These are phyloP conservation scores for Rhodinocichla rosea DNA, from an alignment of 2,113 vertebrate species.

Conservation along the genomic window DNA sequence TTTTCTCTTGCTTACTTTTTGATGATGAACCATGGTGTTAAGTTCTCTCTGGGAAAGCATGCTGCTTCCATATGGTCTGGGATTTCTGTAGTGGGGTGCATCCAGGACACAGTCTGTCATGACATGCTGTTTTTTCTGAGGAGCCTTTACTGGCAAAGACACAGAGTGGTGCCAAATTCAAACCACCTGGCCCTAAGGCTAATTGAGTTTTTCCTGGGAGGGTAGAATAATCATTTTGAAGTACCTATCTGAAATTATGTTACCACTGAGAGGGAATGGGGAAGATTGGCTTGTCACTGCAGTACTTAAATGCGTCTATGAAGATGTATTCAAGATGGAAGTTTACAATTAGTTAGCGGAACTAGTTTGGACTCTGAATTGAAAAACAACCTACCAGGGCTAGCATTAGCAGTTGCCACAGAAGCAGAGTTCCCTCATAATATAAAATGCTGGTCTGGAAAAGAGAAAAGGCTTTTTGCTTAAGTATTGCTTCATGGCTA, in stretches of 20 bases:
- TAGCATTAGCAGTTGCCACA: neutral
- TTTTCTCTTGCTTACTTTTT: slow-evolving; percentile 23
- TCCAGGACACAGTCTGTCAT: slow-evolving; percentile 55
- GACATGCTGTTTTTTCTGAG: slow-evolving; percentile 30
- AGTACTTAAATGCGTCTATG: neutral
- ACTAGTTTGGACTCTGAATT: neutral
- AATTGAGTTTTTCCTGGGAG: slow-evolving; percentile 44
- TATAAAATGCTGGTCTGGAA: neutral
- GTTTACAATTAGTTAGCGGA: neutral
- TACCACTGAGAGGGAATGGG: slow-evolving; percentile 5
- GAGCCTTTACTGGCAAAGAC: neutral
- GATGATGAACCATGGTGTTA: slow-evolving; percentile 10
- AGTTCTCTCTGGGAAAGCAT: slow-evolving; percentile 35
- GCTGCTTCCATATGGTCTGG: slow-evolving; percentile 57
- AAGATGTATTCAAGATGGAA: neutral
- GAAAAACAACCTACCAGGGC: neutral
- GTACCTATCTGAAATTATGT: neutral
- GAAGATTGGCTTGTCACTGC: neutral
- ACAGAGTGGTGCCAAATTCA: slow-evolving; percentile 34
- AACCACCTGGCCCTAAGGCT: slow-evolving; percentile 41
- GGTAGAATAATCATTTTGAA: slow-evolving; percentile 42
- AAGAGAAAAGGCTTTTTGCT: neutral
- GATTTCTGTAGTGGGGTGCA: slow-evolving; percentile 33
- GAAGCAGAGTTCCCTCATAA: neutral
- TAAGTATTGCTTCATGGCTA: neutral